phyloP scores from a whole-genome alignment of 2,113 vertebrate species.

The Conger conger region DNA sequence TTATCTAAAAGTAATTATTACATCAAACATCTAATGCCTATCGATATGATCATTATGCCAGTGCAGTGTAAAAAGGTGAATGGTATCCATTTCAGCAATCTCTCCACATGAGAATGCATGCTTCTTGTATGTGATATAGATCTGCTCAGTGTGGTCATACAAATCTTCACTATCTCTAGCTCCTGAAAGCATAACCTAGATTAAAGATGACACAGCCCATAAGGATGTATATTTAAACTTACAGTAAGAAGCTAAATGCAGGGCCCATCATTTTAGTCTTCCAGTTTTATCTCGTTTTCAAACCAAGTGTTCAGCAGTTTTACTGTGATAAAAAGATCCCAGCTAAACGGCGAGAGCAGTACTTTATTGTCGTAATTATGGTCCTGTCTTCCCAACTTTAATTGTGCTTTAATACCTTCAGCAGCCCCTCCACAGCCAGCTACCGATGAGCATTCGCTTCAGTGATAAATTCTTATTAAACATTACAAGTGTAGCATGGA shows the following conservation, averaged over 20 bases:
- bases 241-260: neutral
- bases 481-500: neutral
- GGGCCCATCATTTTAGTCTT: neutral
- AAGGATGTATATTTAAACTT: neutral
- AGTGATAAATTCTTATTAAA: conserved; percentile 7
- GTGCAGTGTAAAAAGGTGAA: neutral
- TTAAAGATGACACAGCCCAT: neutral
- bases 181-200: neutral
- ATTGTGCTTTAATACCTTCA: neutral
- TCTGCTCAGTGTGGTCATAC: neutral
- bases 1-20: neutral
- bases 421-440: neutral
- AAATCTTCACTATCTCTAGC: neutral
- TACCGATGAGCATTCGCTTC: neutral
- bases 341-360: neutral
- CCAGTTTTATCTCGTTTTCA: neutral
- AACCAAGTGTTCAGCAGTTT: neutral
- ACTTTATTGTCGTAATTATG: neutral
- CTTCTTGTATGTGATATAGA: neutral
- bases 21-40: neutral
- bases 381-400: neutral
- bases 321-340: neutral
- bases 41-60: neutral
- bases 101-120: neutral
- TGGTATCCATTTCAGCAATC: neutral